Evolutionary conservation across 2,888 invertebrate species (phyloP), one percentile per base, ranked within the genome.

Genomic region (Horisme vitalbata): DNA sequence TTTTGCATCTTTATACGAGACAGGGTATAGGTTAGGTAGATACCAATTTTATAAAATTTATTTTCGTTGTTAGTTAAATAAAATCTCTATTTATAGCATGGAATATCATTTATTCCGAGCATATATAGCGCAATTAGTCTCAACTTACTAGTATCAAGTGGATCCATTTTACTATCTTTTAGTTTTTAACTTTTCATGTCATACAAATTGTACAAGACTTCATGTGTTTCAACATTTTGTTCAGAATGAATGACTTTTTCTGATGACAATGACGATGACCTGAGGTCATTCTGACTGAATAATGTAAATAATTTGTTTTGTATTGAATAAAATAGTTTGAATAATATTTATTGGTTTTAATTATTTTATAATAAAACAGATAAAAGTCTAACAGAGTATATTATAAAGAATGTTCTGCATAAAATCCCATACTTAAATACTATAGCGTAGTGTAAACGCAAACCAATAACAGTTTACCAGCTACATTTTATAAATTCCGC

Each of bases 231-330:
- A 37, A 41, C 18, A 34, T 47, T 36, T 41, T 36, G 35, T 46
- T 49, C 49, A 41, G 44, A 44, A 44, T 48, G 48, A 43, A 49
- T 41, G 49, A 41, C 49, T 39, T 43, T 35, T 43, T 32, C 49
- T 44, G 21, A 44, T 44, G 56, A 65, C 60, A 57, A 59, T 65
- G 65, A 70, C 68, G 75, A 66, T 71, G 65, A 46, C 46, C 50
- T 51, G 57, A 50, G 73, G 67, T 73, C 72, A 64, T 65, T 65
- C 78, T 80, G 88, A 89, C 88, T 89, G 88, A 88, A 84, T 83
- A 83, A 71, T 87, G 86, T 87, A 86, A 83, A 86, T 86, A 49
- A 32, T 23, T 34, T 30, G 74, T 81, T 84, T 83, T 83, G 71
- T 80, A 82, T 72, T 71, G 71, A 85, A 83, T 82, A 79, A 82